Evolutionary conservation across 1,140 invertebrate genomes (phyloP).

Genomic region (Drosophila tsacasi): DNA sequence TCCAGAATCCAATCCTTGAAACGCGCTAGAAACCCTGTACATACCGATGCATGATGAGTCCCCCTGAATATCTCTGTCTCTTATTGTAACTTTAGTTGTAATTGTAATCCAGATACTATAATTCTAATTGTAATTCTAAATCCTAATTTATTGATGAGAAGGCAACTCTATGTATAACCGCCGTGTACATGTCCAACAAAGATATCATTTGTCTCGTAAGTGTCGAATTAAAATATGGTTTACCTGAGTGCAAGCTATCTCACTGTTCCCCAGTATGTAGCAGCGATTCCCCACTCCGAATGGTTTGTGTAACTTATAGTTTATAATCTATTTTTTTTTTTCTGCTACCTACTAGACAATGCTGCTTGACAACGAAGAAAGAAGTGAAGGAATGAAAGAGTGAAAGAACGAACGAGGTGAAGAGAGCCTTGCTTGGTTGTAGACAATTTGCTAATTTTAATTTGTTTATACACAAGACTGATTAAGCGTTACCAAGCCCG

Average conservation of each 20-base stretch:
- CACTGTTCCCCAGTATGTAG: conserved; percentile 56
- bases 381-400: neutral
- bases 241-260: conserved; percentile 63
- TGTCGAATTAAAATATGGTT: conserved; percentile 76
- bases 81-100: conserved; percentile 68
- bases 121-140: conserved; percentile 51
- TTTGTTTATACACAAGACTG: conserved; percentile 77
- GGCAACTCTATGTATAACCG: conserved; percentile 23
- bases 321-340: neutral
- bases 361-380: conserved; percentile 51
- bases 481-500: conserved; percentile 71
- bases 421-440: conserved; percentile 40
- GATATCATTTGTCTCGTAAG: conserved; percentile 72
- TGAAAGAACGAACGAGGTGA: neutral
- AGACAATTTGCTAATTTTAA: conserved; percentile 61
- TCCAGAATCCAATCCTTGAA: conserved; percentile 34
- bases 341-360: conserved; percentile 34
- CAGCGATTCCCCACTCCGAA: conserved; percentile 26
- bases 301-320: conserved; percentile 41
- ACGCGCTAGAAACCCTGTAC: conserved; percentile 53
- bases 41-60: conserved; percentile 53
- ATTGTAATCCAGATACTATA: conserved; percentile 47
- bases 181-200: conserved; percentile 47
- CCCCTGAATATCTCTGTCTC: conserved; percentile 55
- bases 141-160: conserved; percentile 70